These are phyloP conservation scores for Pharmacophagus antenor DNA, from an alignment of 2,888 invertebrate species.

Conservation along the genomic window DNA sequence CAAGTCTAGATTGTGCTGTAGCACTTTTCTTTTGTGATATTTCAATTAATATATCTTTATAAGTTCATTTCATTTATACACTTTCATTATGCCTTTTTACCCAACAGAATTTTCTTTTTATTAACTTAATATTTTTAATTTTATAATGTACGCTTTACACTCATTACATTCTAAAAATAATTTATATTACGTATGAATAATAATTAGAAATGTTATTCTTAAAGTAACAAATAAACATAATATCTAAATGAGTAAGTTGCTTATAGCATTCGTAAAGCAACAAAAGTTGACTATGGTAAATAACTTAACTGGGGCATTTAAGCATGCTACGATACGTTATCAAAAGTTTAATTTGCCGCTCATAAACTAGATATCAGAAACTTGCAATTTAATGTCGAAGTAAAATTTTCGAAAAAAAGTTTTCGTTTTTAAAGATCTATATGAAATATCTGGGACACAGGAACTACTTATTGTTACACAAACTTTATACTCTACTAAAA, in stretches of 20 bases:
- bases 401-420: background rate
- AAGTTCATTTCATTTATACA: conserved; percentile 12
- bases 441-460: background rate
- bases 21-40: conserved; percentile 28
- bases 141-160: background rate
- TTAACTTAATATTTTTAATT: background rate
- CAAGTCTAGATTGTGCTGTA: conserved; percentile 21
- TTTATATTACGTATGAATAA: background rate
- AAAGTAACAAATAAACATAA: background rate
- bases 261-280: background rate
- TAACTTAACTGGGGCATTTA: too few species aligned
- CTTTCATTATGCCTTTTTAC: background rate
- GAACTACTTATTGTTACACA: background rate
- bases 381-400: background rate
- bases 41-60: conserved; percentile 19
- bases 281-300: conserved; percentile 22
- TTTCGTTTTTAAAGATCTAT: background rate
- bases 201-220: background rate
- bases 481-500: background rate
- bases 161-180: background rate
- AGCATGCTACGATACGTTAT: too few species aligned
- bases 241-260: background rate
- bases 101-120: too few species aligned
- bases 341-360: too few species aligned
- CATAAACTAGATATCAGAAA: background rate